phyloP scores from a whole-genome alignment of 2,113 vertebrate species.

The Halcyon senegalensis region DNA sequence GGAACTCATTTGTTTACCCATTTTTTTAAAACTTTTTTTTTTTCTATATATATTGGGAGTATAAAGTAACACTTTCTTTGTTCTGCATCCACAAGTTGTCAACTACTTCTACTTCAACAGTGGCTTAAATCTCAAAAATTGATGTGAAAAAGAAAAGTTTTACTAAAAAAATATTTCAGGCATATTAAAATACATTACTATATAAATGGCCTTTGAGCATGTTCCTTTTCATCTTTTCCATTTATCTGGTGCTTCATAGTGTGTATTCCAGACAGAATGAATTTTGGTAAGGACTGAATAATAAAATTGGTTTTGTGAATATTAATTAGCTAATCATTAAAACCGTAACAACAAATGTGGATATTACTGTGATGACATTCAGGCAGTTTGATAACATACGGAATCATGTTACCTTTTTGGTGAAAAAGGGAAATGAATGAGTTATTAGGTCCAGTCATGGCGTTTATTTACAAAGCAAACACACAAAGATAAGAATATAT shows the following conservation, averaged over 20 bases:
- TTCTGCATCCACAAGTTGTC: background rate
- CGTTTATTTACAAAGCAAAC: background rate
- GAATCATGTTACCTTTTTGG: background rate
- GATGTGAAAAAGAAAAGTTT: background rate
- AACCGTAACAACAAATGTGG: background rate
- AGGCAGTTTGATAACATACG: background rate
- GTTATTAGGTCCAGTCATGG: background rate
- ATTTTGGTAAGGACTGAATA: background rate
- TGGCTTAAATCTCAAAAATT: background rate
- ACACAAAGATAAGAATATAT: background rate
- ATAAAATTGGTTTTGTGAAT: background rate
- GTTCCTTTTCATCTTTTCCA: background rate
- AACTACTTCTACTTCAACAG: background rate
- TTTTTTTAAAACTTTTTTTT: too few species aligned
- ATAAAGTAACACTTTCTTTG: background rate
- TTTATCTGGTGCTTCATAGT: background rate
- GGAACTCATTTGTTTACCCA: background rate
- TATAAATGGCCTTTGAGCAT: background rate
- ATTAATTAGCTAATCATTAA: background rate
- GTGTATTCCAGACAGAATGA: background rate
- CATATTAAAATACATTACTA: background rate
- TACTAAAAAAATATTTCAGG: background rate
- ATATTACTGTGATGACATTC: background rate
- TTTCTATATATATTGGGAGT: background rate
- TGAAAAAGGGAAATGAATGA: background rate